Base-by-base conservation (phyloP, 1,140 invertebrate genomes). In the Tetragonula clypearis region DNA sequence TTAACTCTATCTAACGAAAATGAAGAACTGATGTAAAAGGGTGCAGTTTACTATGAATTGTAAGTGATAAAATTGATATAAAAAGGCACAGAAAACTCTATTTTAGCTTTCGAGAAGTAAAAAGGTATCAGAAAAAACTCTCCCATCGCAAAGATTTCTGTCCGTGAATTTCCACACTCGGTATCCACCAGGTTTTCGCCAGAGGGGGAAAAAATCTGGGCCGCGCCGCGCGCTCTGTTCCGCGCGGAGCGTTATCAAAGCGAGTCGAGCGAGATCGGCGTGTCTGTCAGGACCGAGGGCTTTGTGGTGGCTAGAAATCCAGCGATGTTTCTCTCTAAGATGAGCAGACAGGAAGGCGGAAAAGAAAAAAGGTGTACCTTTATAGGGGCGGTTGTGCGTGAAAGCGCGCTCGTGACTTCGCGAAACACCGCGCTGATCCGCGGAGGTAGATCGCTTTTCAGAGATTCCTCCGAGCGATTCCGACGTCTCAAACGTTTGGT, bases 401-500 rank as follows among this genome's bases (percentile, higher is more conserved):
- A 91, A 92, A 91, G 88, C 87, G 85, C 92, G 87, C 85, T 92
- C 90, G 90, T 90, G 86, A 90, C 86, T 90, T 75, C 49, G 69
- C 62, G 65, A 66, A 41, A 72, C 60, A 78, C 85, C 75, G 35
- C n/a, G 41, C 35, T 23, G 41, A 65, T 30, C 5, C 41, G 41
- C 41, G 30, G 35, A 72, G 26, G 49, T 71, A n/a, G n/a, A 60
- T 84, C 41, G 69, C 55, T 65, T 35, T 55, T 69, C 56, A 66
- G 26, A 30, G 60, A 84, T 79, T 85, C 73, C 76, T 73, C 14
- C 66, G 73, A 79, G 35, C 69, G 41, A 30, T 30, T 30, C 1
- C 30, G 30, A 30, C 30, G 30, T 30, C 30, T 30, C 30, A 30
- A 30, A 30, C 30, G 30, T 30, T 30, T 30, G 30, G 30, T 30